Base-by-base conservation (phyloP, 2,888 invertebrate genomes). In the Melieria picta region DNA sequence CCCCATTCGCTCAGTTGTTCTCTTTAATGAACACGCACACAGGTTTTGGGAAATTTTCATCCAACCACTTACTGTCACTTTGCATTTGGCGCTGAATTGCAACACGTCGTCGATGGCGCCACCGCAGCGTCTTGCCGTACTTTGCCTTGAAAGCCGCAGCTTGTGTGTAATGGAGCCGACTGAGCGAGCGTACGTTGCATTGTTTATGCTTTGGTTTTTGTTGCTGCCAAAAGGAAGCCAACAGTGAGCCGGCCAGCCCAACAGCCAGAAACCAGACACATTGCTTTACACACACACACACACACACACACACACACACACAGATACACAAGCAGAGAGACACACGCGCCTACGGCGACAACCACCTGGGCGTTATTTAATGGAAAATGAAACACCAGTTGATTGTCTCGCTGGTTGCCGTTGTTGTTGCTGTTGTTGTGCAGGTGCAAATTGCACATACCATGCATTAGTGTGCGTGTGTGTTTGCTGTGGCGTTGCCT, bases 331-430 rank as follows among this genome's bases (percentile, higher is more conserved):
- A 11, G 30, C 30, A 45, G 5, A 63, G 47, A 56, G 7, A 10
- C 47, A 68, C 45, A 66, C 30, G 30, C 57, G 58, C 63, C 57
- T 30, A 50, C 30, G 46, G 69, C 52, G 63, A 46, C 48, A 55
- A 50, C 46, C 43, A 46, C 63, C 66, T 66, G 46, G 71, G 57
- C 48, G 65, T 11, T 65, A 46, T 75, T 78, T 79, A 77, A 80
- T 80, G 79, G 79, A 78, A 81, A 81, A 78, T 77, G 80, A 83
- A 82, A 83, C 83, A 83, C 83, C 83, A 83, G 83, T 83, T 83
- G 83, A 83, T 83, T 83, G 82, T 76, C 13, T 48, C 46, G 11
- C 50, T 47, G 9, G n/a, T 11, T 30, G 9, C 42, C 52, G 55
- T 50, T 55, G 58, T 63, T 46, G 57, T 9, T 52, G 63, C 45